phyloP scores from a whole-genome alignment of 2,797 vertebrate species.

The Sciurus carolinensis region DNA sequence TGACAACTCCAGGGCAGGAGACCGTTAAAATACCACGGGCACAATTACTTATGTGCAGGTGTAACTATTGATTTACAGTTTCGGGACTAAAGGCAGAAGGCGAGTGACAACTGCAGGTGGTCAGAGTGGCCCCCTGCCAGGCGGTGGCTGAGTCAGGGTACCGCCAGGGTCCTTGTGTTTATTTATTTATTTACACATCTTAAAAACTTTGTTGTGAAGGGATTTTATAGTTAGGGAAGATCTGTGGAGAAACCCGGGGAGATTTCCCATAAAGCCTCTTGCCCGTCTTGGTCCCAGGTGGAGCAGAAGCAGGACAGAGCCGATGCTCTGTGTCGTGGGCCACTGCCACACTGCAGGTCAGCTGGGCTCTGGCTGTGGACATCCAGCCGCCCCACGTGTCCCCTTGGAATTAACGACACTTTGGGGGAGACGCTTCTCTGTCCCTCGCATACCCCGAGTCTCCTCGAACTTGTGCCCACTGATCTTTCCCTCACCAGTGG shows the following conservation, averaged over 20 bases:
- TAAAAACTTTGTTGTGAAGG: not conserved
- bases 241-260: not conserved
- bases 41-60: constrained; percentile 67
- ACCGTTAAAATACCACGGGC: constrained; percentile 80
- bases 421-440: not conserved
- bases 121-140: not conserved
- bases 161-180: not conserved
- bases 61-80: constrained; percentile 71
- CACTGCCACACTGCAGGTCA: no score
- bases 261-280: not conserved
- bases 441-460: not conserved
- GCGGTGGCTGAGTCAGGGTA: not conserved
- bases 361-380: no score
- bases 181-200: not conserved
- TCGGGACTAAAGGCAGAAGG: not conserved
- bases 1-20: not conserved
- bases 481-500: no score
- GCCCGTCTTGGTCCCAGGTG: not conserved
- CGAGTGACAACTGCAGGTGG: not conserved
- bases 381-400: not conserved
- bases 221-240: not conserved
- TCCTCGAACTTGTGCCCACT: not conserved
- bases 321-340: no score
- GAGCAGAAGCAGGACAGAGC: not conserved
- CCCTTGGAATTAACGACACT: not conserved